A percentile compares a stretch with the other conserved stretches of the same genome.
Evolutionary conservation across 2,888 invertebrate species (phyloP).

Genomic region (Drosophila greeni): DNA sequence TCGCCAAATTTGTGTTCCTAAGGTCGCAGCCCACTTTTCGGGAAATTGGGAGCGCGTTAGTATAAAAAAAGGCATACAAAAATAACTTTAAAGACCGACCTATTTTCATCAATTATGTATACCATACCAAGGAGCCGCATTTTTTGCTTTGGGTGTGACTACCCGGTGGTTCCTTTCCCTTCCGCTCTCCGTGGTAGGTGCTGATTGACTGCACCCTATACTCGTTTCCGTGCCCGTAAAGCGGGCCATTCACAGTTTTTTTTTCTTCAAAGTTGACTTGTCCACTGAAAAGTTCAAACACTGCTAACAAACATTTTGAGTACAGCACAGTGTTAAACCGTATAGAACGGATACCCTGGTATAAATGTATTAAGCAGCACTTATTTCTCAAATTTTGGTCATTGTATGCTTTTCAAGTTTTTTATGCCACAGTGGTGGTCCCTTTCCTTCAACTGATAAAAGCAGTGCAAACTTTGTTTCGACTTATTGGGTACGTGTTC

Average conservation of each 20-base stretch:
- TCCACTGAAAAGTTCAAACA: not conserved
- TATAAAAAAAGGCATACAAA: conserved; percentile 1
- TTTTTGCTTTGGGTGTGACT: conserved; percentile 7
- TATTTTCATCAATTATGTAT: conserved; percentile 9
- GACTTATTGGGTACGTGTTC: not conserved
- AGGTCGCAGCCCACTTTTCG: conserved; percentile 57
- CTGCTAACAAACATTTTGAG: not conserved
- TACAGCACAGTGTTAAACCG: not conserved
- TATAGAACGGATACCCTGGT: not conserved
- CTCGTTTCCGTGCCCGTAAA: not conserved
- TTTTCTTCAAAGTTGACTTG: not conserved
- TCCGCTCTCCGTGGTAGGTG: not conserved
- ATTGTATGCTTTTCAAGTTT: not conserved
- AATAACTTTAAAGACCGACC: not conserved
- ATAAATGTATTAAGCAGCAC: too few species aligned
- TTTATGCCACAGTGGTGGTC: not conserved
- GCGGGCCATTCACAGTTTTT: not conserved
- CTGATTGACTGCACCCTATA: not conserved
- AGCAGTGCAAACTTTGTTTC: not conserved
- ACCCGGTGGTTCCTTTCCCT: not conserved
- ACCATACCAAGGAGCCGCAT: not conserved
- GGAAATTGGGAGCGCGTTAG: not conserved
- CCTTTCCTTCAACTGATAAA: not conserved
- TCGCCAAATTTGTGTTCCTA: conserved; percentile 48
- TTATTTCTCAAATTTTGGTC: not conserved